These are phyloP conservation scores for Nomada fucata DNA, from an alignment of 2,888 invertebrate genomes.

Conservation along the genomic window DNA sequence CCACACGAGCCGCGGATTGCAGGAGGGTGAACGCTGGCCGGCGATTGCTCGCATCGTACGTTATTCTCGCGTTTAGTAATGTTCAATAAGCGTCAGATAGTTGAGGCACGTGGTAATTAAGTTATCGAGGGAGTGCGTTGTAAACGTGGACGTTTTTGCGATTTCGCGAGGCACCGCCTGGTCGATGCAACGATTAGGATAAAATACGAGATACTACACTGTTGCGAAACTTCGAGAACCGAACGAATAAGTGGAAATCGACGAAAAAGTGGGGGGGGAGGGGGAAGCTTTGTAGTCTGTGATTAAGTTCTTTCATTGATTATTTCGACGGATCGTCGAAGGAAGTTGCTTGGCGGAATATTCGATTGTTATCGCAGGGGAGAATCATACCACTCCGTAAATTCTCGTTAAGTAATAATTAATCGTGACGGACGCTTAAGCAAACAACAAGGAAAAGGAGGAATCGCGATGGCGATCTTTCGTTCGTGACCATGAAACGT, in stretches of 20 bases:
- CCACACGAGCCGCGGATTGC: neutral
- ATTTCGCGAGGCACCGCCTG: neutral
- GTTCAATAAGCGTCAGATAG: conserved; percentile 30
- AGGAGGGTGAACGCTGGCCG: neutral
- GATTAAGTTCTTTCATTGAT: neutral
- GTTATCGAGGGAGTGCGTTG: conserved; percentile 11
- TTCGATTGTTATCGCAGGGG: conserved; percentile 18
- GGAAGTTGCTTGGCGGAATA: conserved; percentile 9
- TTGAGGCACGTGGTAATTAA: conserved; percentile 16
- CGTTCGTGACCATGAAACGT: conserved; percentile 27
- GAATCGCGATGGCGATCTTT: conserved; percentile 44
- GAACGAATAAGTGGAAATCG: neutral
- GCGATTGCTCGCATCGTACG: neutral
- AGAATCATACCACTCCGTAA: conserved; percentile 25
- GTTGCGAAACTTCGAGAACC: neutral
- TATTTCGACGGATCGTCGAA: neutral
- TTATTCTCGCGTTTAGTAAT: conserved; percentile 5
- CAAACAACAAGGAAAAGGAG: conserved; percentile 47
- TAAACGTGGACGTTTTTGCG: neutral
- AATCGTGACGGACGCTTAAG: conserved; percentile 45
- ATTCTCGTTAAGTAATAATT: conserved; percentile 47
- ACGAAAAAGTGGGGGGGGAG: no score
- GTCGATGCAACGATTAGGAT: neutral
- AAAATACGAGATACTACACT: neutral
- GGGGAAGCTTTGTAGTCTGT: neutral